These are phyloP conservation scores for Neodon shergylaensis DNA, from an alignment of 2,113 vertebrate species.

Conservation along the genomic window DNA sequence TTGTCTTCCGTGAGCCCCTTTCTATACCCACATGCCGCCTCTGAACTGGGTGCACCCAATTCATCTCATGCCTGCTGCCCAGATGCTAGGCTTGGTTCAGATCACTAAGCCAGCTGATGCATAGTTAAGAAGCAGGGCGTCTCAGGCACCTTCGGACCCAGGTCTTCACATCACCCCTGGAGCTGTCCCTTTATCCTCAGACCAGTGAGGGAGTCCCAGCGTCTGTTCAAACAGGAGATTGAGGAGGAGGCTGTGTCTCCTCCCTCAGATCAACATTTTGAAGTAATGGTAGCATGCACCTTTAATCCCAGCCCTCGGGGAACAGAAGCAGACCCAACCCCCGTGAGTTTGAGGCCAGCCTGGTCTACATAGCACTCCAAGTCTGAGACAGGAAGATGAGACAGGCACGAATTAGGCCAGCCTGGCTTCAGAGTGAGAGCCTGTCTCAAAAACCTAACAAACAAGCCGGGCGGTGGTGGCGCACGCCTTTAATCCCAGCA, in stretches of 20 bases:
- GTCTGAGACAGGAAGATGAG: not conserved
- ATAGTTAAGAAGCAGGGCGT: not conserved
- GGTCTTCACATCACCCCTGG: not conserved
- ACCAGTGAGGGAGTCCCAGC: too few relatives aligned
- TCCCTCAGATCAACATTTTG: not conserved
- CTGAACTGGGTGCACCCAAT: not conserved
- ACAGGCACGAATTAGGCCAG: not conserved
- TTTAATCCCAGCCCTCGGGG: not conserved
- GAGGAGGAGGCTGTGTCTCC: not conserved
- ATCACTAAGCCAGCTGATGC: not conserved
- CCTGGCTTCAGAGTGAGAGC: not conserved
- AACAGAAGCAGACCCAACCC: not conserved
- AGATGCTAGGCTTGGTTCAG: not conserved
- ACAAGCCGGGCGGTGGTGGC: too few relatives aligned
- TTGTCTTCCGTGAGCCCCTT: not conserved
- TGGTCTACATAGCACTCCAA: not conserved
- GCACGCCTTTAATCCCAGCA: too few relatives aligned
- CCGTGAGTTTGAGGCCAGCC: not conserved
- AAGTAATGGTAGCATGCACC: not conserved
- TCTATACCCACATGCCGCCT: not conserved
- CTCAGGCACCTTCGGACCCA: not conserved
- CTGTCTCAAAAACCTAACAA: not conserved
- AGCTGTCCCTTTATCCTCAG: too few relatives aligned
- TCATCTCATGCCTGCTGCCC: not conserved
- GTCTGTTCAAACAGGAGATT: not conserved